These are phyloP conservation scores for Lepus townsendii DNA, from an alignment of 2,797 vertebrate genomes.

Conservation along the genomic window DNA sequence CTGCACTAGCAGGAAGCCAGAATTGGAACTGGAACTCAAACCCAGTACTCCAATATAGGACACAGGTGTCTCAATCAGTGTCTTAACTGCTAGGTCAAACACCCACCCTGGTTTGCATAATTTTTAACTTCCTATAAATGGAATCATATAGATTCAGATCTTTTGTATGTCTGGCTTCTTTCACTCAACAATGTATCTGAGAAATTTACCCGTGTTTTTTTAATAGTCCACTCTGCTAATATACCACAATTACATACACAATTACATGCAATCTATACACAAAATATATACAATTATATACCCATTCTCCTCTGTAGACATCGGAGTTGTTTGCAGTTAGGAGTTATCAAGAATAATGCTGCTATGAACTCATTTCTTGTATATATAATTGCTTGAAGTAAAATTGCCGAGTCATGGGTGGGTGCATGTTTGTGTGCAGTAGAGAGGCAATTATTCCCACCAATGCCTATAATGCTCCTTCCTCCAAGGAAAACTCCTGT, in stretches of 20 bases:
- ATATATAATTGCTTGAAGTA: not conserved
- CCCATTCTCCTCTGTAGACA: not conserved
- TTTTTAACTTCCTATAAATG: not conserved
- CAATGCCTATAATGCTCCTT: not conserved
- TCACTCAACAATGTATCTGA: not conserved
- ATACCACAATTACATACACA: not conserved
- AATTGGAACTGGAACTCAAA: too few species aligned
- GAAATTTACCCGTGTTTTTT: not conserved
- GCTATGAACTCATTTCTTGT: not conserved
- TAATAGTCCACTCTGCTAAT: not conserved
- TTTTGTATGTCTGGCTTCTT: not conserved
- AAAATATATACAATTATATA: too few species aligned
- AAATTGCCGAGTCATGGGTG: not conserved
- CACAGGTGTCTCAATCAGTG: too few species aligned
- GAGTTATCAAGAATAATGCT: not conserved
- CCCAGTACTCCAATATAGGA: too few species aligned
- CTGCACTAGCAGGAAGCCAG: too few species aligned
- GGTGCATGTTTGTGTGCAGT: not conserved
- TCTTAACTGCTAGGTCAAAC: too few species aligned
- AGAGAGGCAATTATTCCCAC: not conserved
- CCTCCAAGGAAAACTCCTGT: not conserved
- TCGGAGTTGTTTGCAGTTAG: not conserved
- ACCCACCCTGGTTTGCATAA: too few species aligned
- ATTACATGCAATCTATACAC: too few species aligned
- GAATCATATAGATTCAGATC: not conserved